phyloP scores from a whole-genome alignment of 2,797 vertebrate genomes.

The Huso huso region DNA sequence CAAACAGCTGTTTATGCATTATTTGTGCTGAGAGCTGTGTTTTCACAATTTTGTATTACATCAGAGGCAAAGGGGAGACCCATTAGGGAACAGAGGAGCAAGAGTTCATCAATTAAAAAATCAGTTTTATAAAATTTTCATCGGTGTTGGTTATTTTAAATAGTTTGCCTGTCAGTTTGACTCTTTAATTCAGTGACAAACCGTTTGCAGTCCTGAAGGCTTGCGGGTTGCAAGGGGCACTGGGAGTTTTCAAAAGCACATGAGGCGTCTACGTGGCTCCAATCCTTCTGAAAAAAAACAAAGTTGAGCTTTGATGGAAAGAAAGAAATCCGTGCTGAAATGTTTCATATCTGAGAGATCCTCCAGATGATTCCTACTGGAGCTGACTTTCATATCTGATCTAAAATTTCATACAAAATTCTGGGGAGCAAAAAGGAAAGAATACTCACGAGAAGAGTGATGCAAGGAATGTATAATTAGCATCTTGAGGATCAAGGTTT shows the following conservation, averaged over 20 bases:
- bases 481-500: background rate
- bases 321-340: background rate
- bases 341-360: background rate
- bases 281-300: background rate
- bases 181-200: slow-evolving; percentile 48
- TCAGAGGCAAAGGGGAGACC: slow-evolving; percentile 52
- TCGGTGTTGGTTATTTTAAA: slow-evolving; percentile 56
- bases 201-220: slow-evolving; percentile 17
- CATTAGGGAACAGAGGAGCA: slow-evolving; percentile 37
- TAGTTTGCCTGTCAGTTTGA: slow-evolving; percentile 53
- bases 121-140: slow-evolving; percentile 56
- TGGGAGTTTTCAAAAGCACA: background rate
- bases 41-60: slow-evolving; percentile 59
- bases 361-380: background rate
- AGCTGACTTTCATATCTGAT: background rate
- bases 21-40: slow-evolving; percentile 71
- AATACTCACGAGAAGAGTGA: background rate
- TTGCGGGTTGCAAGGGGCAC: background rate
- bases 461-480: background rate
- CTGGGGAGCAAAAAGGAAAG: background rate
- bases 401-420: background rate
- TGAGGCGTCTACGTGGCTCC: background rate
- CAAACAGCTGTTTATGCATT: slow-evolving; percentile 81
- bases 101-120: slow-evolving; percentile 51
- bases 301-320: background rate